Evolutionary conservation across 2,113 vertebrate genomes (phyloP).

Genomic region (Perca fluviatilis): DNA sequence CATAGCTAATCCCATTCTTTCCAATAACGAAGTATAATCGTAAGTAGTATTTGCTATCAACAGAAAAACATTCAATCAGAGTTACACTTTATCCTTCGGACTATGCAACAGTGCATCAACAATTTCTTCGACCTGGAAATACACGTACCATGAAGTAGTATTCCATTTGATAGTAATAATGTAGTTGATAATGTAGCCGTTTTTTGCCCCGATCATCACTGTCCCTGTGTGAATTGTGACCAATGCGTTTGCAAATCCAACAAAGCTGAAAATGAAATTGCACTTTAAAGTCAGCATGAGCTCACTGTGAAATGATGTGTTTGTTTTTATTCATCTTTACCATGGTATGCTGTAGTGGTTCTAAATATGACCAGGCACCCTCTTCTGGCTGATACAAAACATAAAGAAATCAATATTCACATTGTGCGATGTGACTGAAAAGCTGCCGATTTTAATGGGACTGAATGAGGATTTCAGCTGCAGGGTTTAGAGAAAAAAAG

Average conservation of each 20-base stretch:
- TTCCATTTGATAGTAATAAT: constrained; percentile 54
- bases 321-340: constrained; percentile 27
- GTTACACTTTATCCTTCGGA: constrained; percentile 24
- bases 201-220: constrained; percentile 21
- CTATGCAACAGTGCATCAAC: constrained; percentile 67
- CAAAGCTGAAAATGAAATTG: constrained; percentile 59
- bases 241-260: constrained; percentile 71
- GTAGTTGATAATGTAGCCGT: constrained; percentile 41
- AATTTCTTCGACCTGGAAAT: constrained; percentile 20
- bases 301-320: constrained; percentile 33
- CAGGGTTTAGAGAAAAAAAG: constrained; percentile 1
- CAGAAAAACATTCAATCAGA: constrained; percentile 10
- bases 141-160: constrained; percentile 23
- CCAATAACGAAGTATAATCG: not conserved
- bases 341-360: constrained; percentile 14
- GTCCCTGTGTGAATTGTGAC: constrained; percentile 52
- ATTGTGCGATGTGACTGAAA: constrained; percentile 2
- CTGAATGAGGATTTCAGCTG: constrained; percentile 7
- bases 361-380: not conserved
- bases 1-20: constrained; percentile 29
- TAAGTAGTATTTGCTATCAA: constrained; percentile 30
- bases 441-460: not conserved
- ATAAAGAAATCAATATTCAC: not conserved
- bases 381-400: not conserved
- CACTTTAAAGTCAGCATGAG: constrained; percentile 70